Conservation (phyloP, 2,888 invertebrate genomes). For the Thymelicus sylvestris region DNA sequence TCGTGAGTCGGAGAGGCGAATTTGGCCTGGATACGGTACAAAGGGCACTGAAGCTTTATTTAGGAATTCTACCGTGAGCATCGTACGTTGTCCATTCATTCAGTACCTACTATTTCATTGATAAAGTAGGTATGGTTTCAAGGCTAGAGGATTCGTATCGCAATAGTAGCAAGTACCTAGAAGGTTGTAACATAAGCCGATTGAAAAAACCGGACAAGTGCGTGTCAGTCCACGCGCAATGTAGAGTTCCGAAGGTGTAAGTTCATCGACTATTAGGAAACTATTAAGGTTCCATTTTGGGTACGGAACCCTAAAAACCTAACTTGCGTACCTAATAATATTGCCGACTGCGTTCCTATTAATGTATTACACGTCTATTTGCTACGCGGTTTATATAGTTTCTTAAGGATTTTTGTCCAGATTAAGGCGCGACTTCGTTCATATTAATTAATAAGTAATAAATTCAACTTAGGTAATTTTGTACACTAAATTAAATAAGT, state of each 20-base stretch:
- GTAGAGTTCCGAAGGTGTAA: too few relatives aligned
- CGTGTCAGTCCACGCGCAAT: too few relatives aligned
- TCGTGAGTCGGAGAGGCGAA: conserved; percentile 20
- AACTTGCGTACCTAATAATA: not conserved
- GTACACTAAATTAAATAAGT: too few relatives aligned
- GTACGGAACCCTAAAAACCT: too few relatives aligned
- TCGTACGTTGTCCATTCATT: conserved; percentile 60
- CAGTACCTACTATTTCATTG: conserved; percentile 60
- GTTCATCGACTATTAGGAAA: too few relatives aligned
- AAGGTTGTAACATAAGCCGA: conserved; percentile 21
- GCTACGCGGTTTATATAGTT: too few relatives aligned
- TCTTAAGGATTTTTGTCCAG: too few relatives aligned
- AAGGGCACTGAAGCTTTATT: conserved; percentile 36
- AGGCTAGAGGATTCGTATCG: conserved; percentile 60
- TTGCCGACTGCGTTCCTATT: not conserved
- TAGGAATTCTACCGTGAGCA: conserved; percentile 47
- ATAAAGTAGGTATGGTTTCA: conserved; percentile 61
- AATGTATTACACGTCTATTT: not conserved
- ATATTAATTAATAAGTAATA: too few relatives aligned
- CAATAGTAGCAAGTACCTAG: conserved; percentile 24
- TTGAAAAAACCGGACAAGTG: conserved; percentile 16
- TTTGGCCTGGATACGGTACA: conserved; percentile 20
- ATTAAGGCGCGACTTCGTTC: too few relatives aligned
- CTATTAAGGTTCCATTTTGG: too few relatives aligned
- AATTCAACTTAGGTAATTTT: too few relatives aligned